Conservation (phyloP, 2,113 vertebrate species). For the Hippolais icterina region DNA sequence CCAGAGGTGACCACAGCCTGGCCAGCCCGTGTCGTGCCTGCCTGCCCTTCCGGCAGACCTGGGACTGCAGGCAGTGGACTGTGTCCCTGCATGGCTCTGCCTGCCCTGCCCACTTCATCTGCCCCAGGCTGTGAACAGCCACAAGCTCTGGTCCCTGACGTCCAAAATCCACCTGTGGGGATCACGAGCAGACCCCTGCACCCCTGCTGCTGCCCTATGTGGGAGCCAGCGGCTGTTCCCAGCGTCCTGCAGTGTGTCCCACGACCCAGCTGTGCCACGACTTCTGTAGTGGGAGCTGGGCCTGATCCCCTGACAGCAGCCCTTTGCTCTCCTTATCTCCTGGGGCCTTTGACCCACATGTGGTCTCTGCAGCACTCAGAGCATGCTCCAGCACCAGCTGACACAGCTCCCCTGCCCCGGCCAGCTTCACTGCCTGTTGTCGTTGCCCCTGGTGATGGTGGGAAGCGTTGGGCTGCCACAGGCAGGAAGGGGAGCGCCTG, state of each 20-base stretch:
- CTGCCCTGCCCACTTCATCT: background rate
- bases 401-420: rapidly evolving
- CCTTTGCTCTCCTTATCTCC: background rate
- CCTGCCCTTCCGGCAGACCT: background rate
- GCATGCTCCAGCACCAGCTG: rapidly evolving
- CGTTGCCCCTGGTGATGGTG: rapidly evolving
- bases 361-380: rapidly evolving
- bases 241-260: background rate
- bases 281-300: background rate
- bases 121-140: background rate
- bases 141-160: rapidly evolving
- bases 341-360: background rate
- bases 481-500: rapidly evolving
- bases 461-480: rapidly evolving
- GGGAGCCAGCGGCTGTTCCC: background rate
- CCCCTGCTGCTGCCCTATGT: background rate
- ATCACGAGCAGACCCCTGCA: background rate
- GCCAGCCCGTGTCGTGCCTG: background rate
- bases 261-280: background rate
- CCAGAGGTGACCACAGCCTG: background rate
- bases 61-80: rapidly evolving
- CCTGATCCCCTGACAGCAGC: background rate
- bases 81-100: background rate
- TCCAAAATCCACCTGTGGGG: background rate
- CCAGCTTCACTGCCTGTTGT: rapidly evolving